Conservation (phyloP, 1,140 invertebrate species). For the Panagrolaimus sp. region DNA sequence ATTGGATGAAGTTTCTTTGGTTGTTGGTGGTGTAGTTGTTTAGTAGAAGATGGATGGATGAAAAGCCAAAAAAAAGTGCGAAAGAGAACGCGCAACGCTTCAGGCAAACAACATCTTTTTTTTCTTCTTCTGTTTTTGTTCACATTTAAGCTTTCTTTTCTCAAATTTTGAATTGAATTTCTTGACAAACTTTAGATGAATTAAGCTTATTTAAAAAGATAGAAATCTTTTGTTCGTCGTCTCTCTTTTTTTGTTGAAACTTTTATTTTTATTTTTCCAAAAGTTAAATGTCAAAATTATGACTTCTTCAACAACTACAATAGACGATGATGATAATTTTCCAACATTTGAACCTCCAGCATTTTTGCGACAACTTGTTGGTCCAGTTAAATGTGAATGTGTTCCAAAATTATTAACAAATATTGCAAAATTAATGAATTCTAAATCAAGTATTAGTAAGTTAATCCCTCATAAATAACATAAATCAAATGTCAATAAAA, state of each 20-base stretch:
- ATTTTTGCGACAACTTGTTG: not conserved
- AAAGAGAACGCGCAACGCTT: no score
- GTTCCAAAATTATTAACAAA: conserved; percentile 33
- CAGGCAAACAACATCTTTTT: no score
- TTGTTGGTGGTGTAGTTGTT: no score
- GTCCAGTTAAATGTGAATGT: conserved; percentile 30
- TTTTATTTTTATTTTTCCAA: no score
- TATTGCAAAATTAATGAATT: conserved; percentile 34
- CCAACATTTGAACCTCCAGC: conserved; percentile 7
- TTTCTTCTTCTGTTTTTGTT: no score
- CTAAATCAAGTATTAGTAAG: conserved; percentile 32
- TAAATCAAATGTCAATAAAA: no score
- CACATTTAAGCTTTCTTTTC: no score
- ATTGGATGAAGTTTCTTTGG: no score
- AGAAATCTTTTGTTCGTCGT: not conserved
- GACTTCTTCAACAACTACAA: not conserved
- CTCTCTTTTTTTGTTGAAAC: no score
- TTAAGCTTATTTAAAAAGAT: not conserved
- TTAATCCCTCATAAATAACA: conserved; percentile 15
- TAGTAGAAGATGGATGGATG: no score
- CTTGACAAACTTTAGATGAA: conserved; percentile 3
- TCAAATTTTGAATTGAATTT: conserved; percentile 1
- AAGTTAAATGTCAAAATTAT: conserved; percentile 6
- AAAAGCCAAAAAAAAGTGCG: no score
- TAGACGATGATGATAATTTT: conserved; percentile 9